Evolutionary conservation across 2,888 invertebrate genomes (phyloP), one percentile per base, ranked within the genome.

Genomic region (Synanthedon andrenaeformis): DNA sequence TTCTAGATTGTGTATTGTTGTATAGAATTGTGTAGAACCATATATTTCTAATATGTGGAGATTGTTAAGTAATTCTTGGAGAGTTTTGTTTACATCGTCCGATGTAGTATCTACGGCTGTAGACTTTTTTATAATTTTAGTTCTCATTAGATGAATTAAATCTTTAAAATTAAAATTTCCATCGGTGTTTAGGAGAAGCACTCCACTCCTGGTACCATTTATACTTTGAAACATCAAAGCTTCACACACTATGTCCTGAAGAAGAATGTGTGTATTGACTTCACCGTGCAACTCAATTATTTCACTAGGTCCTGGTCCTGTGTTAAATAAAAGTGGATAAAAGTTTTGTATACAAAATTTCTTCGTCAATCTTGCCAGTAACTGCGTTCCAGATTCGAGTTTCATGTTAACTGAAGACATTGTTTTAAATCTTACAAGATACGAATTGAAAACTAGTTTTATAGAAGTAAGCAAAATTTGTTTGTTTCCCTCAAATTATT

Each of bases 381-480:
- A 70, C 66, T 91, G 90, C n/a, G 88, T 63, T 45, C 91, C 91
- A 13, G 90, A 88, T 78, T 91, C 91, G 23, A 89, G 70, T 72
- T 77, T 83, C 58, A 72, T 75, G 54, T 66, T 71, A 11, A 57
- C 55, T 51, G 59, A 54, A 17, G 14, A 45, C 45, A 45, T 45
- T 45, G 45, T 45, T 45, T 13, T 10, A 35, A 35, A 35, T 10
- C 23, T 13, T 42, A 42, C n/a, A n/a, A n/a, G 14, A n/a, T 45
- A 45, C 0, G 6, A 23, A 23, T 23, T 23, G 48, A 14, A 45
- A 45, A n/a, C n/a, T 13, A n/a, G 6, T 45, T 45, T 14, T 45
- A 8, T 45, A 35, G 35, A 35, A 35, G 10, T 35, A 35, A 35
- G 35, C 35, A 35, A 35, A 35, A 35, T 35, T 35, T 35, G 5